Conservation (phyloP, 2,888 invertebrate species). For the Stenichneumon culpator region DNA sequence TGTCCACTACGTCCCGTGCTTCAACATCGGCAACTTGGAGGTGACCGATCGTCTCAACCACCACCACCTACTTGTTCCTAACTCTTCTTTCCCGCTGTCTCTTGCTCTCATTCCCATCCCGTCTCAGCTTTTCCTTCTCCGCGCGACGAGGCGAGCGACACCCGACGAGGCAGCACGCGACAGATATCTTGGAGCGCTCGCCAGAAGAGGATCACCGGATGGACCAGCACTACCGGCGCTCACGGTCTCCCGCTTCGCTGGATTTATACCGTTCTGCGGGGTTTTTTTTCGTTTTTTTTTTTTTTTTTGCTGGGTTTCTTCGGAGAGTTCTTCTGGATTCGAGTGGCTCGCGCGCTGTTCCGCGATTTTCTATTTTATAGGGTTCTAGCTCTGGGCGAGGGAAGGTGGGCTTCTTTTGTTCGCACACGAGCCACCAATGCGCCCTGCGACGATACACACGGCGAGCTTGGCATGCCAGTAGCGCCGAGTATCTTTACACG, state of each 20-base stretch:
- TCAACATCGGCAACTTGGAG: slow-evolving; percentile 31
- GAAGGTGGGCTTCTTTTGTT: slow-evolving; percentile 10
- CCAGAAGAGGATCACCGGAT: neutral
- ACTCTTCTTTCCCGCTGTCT: slow-evolving; percentile 31
- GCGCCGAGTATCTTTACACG: neutral
- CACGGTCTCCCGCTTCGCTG: neutral
- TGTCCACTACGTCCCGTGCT: slow-evolving; percentile 47
- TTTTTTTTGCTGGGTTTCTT: neutral
- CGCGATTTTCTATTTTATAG: slow-evolving; percentile 45
- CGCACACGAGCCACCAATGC: slow-evolving; percentile 8
- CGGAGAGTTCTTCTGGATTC: neutral
- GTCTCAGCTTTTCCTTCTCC: slow-evolving; percentile 9
- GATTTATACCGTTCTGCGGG: neutral
- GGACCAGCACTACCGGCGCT: neutral
- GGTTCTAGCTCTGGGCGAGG: neutral
- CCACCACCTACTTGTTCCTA: slow-evolving; percentile 16
- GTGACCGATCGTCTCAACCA: slow-evolving; percentile 34
- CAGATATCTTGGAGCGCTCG: slow-evolving; percentile 73
- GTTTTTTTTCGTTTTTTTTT: slow-evolving; percentile 10
- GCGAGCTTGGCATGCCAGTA: slow-evolving; percentile 4
- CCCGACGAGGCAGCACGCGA: slow-evolving; percentile 73
- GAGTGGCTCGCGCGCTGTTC: neutral
- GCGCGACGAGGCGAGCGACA: neutral
- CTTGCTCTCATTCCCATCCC: slow-evolving; percentile 50
- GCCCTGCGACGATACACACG: neutral